Evolutionary conservation across 2,797 vertebrate species (phyloP).

Genomic region (Uromys caudimaculatus): DNA sequence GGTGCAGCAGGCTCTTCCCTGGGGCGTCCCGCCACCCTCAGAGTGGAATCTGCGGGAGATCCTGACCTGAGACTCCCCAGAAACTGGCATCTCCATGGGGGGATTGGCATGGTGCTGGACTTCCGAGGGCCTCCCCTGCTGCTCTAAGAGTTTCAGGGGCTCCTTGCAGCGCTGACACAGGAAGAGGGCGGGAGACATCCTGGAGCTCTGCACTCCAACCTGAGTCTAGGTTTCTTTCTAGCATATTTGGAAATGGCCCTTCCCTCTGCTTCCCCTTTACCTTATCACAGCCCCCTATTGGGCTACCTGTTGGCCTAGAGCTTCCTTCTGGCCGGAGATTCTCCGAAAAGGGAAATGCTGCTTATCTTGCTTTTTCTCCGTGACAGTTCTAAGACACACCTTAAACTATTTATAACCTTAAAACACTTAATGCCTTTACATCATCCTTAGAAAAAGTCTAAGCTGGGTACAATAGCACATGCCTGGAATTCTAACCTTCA

Average conservation of each 20-base stretch:
- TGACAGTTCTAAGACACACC: neutral
- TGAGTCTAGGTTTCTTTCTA: neutral
- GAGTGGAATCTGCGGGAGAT: fast-evolving
- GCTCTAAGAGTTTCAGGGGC: neutral
- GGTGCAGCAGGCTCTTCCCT: slow-evolving; percentile 84
- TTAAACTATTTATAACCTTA: slow-evolving; percentile 43
- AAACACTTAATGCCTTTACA: slow-evolving; percentile 23
- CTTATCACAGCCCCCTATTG: neutral
- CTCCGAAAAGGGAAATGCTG: slow-evolving; percentile 1
- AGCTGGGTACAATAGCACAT: too few relatives aligned
- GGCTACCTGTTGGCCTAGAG: neutral
- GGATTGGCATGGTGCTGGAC: fast-evolving
- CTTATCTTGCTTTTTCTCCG: neutral
- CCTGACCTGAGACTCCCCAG: neutral
- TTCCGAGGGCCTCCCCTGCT: neutral
- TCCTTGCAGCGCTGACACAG: slow-evolving; percentile 60
- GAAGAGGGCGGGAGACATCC: slow-evolving; percentile 45
- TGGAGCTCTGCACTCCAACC: fast-evolving
- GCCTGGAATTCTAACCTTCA: neutral
- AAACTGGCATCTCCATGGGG: neutral
- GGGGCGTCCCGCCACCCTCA: fast-evolving
- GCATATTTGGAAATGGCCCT: neutral
- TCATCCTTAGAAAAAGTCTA: slow-evolving; percentile 16
- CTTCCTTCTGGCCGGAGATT: neutral
- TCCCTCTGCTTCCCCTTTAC: neutral